Conservation (phyloP, 2,797 vertebrate genomes). For the Malurus splendens region DNA sequence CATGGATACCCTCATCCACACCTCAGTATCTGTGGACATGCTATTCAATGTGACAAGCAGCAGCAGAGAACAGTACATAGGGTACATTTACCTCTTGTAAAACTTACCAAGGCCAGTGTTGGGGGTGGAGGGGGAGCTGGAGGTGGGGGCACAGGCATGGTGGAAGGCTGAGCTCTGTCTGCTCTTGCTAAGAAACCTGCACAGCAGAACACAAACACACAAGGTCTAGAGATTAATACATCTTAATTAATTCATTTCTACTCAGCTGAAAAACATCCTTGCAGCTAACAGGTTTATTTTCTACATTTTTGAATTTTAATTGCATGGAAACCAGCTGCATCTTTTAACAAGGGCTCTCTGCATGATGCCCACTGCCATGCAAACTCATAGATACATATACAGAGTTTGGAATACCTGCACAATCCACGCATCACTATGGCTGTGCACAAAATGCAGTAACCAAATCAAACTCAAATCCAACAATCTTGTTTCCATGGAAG, state of each 20-base stretch:
- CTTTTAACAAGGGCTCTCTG: not conserved
- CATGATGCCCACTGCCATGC: not conserved
- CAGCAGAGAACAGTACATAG: not conserved
- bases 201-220: constrained; percentile 7
- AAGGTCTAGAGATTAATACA: not conserved
- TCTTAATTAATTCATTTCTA: not conserved
- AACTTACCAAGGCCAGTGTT: constrained; percentile 81
- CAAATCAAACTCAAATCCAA: not conserved
- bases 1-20: not conserved
- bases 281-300: not conserved
- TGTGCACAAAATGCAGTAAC: not conserved
- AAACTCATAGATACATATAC: not conserved
- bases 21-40: not conserved
- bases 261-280: not conserved
- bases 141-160: constrained; percentile 90
- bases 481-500: not conserved
- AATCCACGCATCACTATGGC: not conserved
- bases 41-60: not conserved
- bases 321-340: not conserved
- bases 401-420: not conserved
- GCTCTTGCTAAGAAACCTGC: constrained; percentile 61
- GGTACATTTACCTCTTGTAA: not conserved
- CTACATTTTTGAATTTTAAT: not conserved
- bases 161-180: constrained; percentile 44
- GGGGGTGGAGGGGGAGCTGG: constrained; percentile 87